Evolutionary conservation across 2,113 vertebrate species (phyloP).

Genomic region (Excalfactoria chinensis): DNA sequence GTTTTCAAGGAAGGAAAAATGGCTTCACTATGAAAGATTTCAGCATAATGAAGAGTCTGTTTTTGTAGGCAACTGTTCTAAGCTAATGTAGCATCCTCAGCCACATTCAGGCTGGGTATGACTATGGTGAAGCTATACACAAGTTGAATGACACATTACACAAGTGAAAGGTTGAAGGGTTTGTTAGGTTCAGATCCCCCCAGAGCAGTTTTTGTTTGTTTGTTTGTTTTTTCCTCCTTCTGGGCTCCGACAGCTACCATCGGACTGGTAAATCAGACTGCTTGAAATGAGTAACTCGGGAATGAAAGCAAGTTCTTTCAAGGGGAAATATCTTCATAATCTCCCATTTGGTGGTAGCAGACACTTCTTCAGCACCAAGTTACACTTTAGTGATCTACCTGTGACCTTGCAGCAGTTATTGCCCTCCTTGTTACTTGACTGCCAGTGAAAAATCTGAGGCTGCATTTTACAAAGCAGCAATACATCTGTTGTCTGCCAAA

Average conservation of each 20-base stretch:
- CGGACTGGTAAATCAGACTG: not conserved
- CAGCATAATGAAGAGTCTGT: not conserved
- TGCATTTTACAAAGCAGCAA: slow-evolving; percentile 3
- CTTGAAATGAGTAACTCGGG: not conserved
- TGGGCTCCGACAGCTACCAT: not conserved
- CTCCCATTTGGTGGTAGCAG: slow-evolving; percentile 4
- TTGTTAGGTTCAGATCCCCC: not conserved
- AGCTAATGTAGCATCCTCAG: not conserved
- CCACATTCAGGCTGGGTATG: not conserved
- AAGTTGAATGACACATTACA: not conserved
- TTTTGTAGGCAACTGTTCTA: not conserved
- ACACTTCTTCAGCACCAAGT: slow-evolving; percentile 23
- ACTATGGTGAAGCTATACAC: accelerated
- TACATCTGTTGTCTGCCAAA: not conserved
- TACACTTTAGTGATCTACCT: not conserved
- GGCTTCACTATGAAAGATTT: not conserved
- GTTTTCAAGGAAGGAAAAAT: slow-evolving; percentile 43
- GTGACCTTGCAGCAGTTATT: not conserved
- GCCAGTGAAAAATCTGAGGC: not conserved
- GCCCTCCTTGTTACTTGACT: not conserved
- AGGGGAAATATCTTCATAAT: slow-evolving; percentile 23
- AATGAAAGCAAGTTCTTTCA: slow-evolving; percentile 21
- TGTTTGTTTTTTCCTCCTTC: not conserved
- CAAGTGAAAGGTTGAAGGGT: not conserved
- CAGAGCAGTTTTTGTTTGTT: not conserved